Base-by-base conservation (phyloP, 2,113 vertebrate species). In the Bostrychus sinensis region DNA sequence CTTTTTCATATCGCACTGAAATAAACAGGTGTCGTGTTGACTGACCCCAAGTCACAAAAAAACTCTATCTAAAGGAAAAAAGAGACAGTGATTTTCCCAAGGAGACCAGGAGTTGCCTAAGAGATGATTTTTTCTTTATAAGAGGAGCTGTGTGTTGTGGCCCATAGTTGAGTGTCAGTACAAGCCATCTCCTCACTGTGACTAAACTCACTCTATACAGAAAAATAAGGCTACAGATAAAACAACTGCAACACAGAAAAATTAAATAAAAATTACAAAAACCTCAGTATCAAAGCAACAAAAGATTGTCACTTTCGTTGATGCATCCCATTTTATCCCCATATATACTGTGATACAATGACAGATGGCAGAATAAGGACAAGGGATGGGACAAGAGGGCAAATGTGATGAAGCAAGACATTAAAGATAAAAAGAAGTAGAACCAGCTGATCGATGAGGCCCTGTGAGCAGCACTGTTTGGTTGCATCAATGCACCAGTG, bases 61-160 rank as follows among this genome's bases (percentile, higher is more conserved):
- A 1, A 43, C 13, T 39, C 39, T 46, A 57, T n/a, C 13, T 48
- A 13, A 4, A 39, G 57, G n/a, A 60, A 16, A 45, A 39, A 55
- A 14, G 8, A 0, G 9, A 13, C 8, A 20, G 1, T 6, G 25
- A n/a, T 53, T 19, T 61, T 43, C 7, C 10, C 12, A 36, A 38
- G 17, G 20, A 57, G n/a, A 56, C 4, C 28, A 13, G 17, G 6
- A 42, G 16, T 11, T 36, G 11, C 20, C 42, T 28, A 25, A 13
- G 19, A 19, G 23, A 12, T 62, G 16, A 59, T 70, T 25, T 28
- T 62, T 63, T 57, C 20, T 45, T 68, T 9, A 37, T 34, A 32
- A 39, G 2, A 60, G 22, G 25, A 14, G 23, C 6, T 28, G n/a
- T 10, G 26, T 23, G 32, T 30, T 39, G 41, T 0, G n/a, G 28